Evolutionary conservation across 1,140 invertebrate species (phyloP).

Genomic region (Ostrea denselamellosa): DNA sequence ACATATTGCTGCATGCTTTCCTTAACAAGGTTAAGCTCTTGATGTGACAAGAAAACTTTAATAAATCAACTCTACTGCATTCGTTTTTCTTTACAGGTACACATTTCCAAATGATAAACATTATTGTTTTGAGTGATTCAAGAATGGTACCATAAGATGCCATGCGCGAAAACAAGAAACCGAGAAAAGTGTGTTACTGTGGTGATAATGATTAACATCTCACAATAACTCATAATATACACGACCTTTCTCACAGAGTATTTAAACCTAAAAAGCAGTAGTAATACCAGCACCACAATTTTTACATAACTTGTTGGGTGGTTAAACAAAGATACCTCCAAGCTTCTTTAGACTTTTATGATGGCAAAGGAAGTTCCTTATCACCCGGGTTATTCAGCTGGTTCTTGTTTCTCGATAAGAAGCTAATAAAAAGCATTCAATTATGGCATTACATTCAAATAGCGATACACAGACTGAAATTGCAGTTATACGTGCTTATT

Average conservation of each 20-base stretch:
- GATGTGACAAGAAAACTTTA: not conserved
- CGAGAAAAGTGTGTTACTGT: no score
- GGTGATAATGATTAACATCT: no score
- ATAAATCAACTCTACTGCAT: not conserved
- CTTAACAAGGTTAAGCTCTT: not conserved
- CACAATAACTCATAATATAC: not conserved
- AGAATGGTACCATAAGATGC: no score
- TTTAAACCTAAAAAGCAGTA: not conserved
- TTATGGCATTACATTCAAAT: slow-evolving; percentile 33
- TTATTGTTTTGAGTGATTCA: not conserved
- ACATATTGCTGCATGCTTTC: not conserved
- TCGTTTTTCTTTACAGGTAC: not conserved
- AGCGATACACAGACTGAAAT: not conserved
- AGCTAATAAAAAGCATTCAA: slow-evolving; percentile 31
- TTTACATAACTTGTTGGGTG: not conserved
- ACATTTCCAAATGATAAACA: not conserved
- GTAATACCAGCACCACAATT: not conserved
- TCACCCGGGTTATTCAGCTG: slow-evolving; percentile 6
- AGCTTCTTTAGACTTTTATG: slow-evolving; percentile 8
- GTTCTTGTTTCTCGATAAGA: slow-evolving; percentile 31
- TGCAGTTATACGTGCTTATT: slow-evolving; percentile 8
- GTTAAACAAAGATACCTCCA: not conserved
- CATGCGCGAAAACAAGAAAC: no score
- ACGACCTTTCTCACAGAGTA: not conserved
- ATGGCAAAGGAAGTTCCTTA: not conserved